Evolutionary conservation across 2,797 vertebrate species (phyloP), one percentile per base, ranked within the genome.

Genomic region (Siniperca undulata): DNA sequence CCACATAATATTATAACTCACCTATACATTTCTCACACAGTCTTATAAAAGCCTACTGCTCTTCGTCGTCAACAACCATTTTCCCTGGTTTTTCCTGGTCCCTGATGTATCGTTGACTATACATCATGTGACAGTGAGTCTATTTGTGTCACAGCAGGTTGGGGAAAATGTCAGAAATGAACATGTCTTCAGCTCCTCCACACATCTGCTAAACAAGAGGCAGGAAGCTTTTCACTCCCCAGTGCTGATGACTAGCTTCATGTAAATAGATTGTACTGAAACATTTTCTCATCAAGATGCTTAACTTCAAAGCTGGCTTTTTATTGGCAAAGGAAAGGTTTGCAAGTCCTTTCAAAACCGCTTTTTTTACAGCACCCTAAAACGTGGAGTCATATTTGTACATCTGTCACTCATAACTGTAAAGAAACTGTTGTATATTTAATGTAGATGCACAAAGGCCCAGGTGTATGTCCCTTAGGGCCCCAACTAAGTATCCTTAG

Each of bases 121-220:
- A 92, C 91, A 81, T 89, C 90, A 91, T 89, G 91, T 92, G 93
- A 94, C 93, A 92, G 89, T 76, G 68, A 91, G 90, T 92, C 90
- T 91, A 93, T 92, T 93, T 91, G 91, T 92, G 92, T 94, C 93
- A 87, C 90, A 93, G 90, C 90, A 92, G 92, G 90, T 93, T 86
- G 88, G 86, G 69, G 85, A 77, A 89, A 86, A 92, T 88, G 91
- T 94, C 92, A 92, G 88, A 84, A 88, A 88, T 2, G 78, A 91
- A 84, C 86, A 74, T 7, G 82, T 89, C 91, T 84, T 62, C 85
- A 59, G 84, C 86, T 91, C 84, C 87, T 88, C 87, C 81, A 77
- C 86, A 75, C 93, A 91, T 92, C 86, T 93, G 88, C 86, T 86
- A 12, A 78, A 91, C 87, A 88, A 91, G 89, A 90, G 84, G 83